phyloP scores from a whole-genome alignment of 2,888 invertebrate genomes.

The Erpobdella octoculata region DNA sequence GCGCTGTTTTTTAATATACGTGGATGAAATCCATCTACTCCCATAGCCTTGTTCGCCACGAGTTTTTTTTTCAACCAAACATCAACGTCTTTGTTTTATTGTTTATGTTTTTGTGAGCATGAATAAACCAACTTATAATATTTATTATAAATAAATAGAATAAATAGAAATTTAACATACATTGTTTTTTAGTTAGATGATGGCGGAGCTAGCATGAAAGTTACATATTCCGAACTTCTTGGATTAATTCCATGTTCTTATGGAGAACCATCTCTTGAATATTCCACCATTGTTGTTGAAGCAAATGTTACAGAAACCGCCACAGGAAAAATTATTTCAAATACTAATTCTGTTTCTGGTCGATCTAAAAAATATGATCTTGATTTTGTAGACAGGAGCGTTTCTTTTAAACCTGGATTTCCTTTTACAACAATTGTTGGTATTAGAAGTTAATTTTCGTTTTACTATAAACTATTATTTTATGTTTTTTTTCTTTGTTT shows the following conservation, averaged over 20 bases:
- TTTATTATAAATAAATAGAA: no score
- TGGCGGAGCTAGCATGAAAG: not conserved
- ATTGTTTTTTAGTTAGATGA: not conserved
- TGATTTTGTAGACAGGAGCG: not conserved
- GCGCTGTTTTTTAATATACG: no score
- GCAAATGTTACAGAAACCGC: not conserved
- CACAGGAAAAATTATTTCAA: not conserved
- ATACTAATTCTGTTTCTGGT: not conserved
- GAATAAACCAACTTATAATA: no score
- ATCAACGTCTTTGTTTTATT: no score
- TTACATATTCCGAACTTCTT: not conserved
- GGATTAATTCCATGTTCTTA: not conserved
- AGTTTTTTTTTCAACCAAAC: no score
- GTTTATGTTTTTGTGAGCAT: no score
- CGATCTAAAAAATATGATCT: not conserved
- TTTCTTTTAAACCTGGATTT: not conserved
- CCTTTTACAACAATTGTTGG: no score
- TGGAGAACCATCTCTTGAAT: not conserved
- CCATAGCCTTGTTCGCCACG: no score
- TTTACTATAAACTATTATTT: not conserved
- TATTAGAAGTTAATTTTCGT: not conserved
- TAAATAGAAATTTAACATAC: not conserved
- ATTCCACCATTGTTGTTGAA: not conserved
- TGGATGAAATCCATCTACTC: no score
- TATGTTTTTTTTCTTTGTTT: not conserved